Conservation (phyloP, 2,888 invertebrate species). For the Campoletis raptor region DNA sequence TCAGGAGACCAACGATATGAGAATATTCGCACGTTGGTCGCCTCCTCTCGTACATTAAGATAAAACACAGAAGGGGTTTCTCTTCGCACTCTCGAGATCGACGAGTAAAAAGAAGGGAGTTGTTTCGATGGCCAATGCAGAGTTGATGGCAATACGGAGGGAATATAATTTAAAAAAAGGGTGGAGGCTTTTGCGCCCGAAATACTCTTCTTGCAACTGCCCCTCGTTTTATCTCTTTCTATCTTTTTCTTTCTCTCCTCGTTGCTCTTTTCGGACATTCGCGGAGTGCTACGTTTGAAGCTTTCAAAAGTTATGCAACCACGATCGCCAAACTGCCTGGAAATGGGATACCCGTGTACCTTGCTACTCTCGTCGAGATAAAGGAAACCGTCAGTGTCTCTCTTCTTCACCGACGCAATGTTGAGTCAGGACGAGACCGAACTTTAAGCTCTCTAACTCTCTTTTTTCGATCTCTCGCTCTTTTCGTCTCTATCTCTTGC, state of each 20-base stretch:
- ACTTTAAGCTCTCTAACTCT: slow-evolving; percentile 47
- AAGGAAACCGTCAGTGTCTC: slow-evolving; percentile 74
- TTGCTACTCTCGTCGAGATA: slow-evolving; percentile 82
- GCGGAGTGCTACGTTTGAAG: slow-evolving; percentile 34
- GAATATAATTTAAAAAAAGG: slow-evolving; percentile 60
- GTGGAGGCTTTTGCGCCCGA: slow-evolving; percentile 48
- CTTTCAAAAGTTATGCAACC: slow-evolving; percentile 67
- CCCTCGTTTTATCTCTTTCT: slow-evolving; percentile 8
- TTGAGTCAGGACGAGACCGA: slow-evolving; percentile 33
- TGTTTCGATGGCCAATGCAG: slow-evolving; percentile 40
- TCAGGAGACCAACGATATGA: slow-evolving; percentile 61
- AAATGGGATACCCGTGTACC: slow-evolving; percentile 83
- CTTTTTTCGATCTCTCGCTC: slow-evolving; percentile 2
- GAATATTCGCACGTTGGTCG: slow-evolving; percentile 64
- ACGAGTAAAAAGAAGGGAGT: slow-evolving; percentile 27
- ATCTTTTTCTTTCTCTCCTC: slow-evolving; percentile 21
- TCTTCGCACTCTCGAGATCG: background rate
- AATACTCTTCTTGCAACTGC: slow-evolving; percentile 38
- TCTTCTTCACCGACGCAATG: slow-evolving; percentile 56
- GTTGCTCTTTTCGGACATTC: slow-evolving; percentile 15
- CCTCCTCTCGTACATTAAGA: slow-evolving; percentile 64
- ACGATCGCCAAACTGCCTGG: slow-evolving; percentile 78
- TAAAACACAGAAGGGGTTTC: slow-evolving; percentile 41
- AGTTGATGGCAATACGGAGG: slow-evolving; percentile 42
- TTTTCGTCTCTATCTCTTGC: background rate